Percentiles rank a stretch among this genome's conserved stretches.
Conservation (phyloP, 2,888 invertebrate genomes). For the Leptopilina myrica region DNA sequence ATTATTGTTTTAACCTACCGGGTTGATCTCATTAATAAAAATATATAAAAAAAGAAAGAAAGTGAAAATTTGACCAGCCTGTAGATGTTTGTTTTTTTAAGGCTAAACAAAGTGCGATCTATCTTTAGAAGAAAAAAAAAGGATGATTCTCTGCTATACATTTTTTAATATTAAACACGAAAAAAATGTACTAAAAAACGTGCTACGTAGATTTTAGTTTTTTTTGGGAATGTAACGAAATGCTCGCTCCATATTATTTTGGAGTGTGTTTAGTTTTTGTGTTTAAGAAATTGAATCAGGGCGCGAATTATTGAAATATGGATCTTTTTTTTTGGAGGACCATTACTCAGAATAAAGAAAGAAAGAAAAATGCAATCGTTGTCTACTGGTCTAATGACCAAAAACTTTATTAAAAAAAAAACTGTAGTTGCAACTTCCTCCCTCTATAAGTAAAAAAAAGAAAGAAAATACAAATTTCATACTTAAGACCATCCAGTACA, state of each 20-base stretch:
- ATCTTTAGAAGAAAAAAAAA: background rate
- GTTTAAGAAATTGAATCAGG: conserved; percentile 30
- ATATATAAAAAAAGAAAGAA: background rate
- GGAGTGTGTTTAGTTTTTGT: conserved; percentile 8
- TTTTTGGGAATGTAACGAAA: background rate
- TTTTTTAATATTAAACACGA: conserved; percentile 25
- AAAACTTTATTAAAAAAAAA: conserved; percentile 1
- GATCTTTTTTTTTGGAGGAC: conserved; percentile 11
- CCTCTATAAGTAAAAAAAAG: conserved; percentile 30
- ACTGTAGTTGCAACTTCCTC: conserved; percentile 32
- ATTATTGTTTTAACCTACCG: background rate
- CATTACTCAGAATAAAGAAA: conserved; percentile 18
- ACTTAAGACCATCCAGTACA: conserved; percentile 42
- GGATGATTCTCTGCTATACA: conserved; percentile 6
- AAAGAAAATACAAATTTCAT: conserved; percentile 33
- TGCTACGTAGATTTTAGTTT: conserved; percentile 40
- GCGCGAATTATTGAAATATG: conserved; percentile 17
- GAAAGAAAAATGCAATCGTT: conserved; percentile 21
- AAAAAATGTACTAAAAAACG: conserved; percentile 13
- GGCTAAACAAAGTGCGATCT: conserved; percentile 30
- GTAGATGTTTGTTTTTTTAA: background rate
- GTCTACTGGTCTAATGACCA: conserved; percentile 29
- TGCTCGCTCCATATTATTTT: background rate
- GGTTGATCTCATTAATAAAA: background rate
- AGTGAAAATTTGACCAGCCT: conserved; percentile 9